Percentiles rank a stretch among this genome's conserved stretches.
Conservation (phyloP, 1,140 invertebrate species). For the Drosophila mauritiana region DNA sequence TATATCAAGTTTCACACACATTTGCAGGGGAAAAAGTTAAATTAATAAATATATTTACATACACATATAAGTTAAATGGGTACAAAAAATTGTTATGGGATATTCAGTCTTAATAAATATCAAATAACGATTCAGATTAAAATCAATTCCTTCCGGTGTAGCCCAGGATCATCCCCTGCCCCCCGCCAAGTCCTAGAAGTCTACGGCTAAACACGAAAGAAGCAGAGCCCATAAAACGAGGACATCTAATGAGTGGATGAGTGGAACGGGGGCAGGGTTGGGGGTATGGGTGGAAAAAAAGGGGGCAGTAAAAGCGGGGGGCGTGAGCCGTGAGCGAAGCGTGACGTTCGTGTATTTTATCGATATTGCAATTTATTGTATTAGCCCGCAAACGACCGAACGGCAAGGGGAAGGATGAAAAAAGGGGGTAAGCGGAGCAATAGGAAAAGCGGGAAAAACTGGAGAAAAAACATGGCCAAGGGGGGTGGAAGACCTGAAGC, state of each 20-base stretch:
- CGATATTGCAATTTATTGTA: slow-evolving; percentile 83
- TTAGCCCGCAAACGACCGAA: slow-evolving; percentile 46
- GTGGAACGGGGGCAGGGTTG: slow-evolving; percentile 6
- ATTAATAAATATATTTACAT: no score
- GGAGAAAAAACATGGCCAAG: neutral
- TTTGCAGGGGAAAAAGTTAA: no score
- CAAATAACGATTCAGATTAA: no score
- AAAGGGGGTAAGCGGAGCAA: neutral
- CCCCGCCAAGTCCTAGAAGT: slow-evolving; percentile 4
- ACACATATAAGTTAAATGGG: no score
- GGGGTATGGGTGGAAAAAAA: neutral
- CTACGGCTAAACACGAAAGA: slow-evolving; percentile 26
- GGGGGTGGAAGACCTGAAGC: slow-evolving; percentile 1
- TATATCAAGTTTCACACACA: neutral
- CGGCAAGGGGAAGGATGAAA: neutral
- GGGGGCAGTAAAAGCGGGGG: slow-evolving; percentile 1
- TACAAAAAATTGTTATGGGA: no score
- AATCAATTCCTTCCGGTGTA: neutral
- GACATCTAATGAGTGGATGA: slow-evolving; percentile 57
- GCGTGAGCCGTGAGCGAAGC: slow-evolving; percentile 64
- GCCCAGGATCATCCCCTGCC: neutral
- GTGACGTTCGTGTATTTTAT: slow-evolving; percentile 82
- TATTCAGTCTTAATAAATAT: no score
- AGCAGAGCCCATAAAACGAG: slow-evolving; percentile 54
- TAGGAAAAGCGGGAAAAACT: neutral